Base-by-base conservation (phyloP, 1,140 invertebrate genomes). In the Eubasilissa regina region DNA sequence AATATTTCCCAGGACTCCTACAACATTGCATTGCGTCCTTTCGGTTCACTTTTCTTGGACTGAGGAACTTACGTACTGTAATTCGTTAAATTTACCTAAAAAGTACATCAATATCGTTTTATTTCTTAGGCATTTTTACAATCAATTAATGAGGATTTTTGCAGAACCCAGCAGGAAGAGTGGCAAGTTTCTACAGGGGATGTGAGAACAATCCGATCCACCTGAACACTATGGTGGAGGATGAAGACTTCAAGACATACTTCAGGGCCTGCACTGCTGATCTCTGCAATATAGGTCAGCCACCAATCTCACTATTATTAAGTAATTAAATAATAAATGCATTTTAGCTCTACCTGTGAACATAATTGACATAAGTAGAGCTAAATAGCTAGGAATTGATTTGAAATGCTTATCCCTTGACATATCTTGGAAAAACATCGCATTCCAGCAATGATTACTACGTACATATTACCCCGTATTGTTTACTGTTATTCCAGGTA, bases 241-340 rank as follows among this genome's bases (percentile, higher is more conserved):
- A 91, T 83, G 81, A 79, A 19, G 87, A 85, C 13, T 90, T 87
- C 82, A 85, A 85, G 55, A 88, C 86, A 1, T 91, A 84, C 81
- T 91, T 88, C 79, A 81, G 87, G 74, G 88, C 89, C 7, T 91
- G 90, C 83, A 89, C 88, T 4, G 85, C 53, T 35, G 85, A 89
- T 73, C 84, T 90, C 0, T 91, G 90, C 80, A 91, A 91, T 80
- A 87, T 85, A 75, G 90, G 90, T 87, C 85, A 85, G 85, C 83
- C 13, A 10, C 35, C 13, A 62, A n/a, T n/a, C n/a, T n/a, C n/a
- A n/a, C n/a, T n/a, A n/a, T n/a, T n/a, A n/a, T n/a, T n/a, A n/a
- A n/a, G n/a, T n/a, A n/a, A n/a, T n/a, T n/a, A n/a, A n/a, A n/a
- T n/a, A n/a, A n/a, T n/a, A n/a, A n/a, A n/a, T n/a, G n/a, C n/a